These are phyloP conservation scores for Clarias batrachus DNA, from an alignment of 2,113 vertebrate species.

Conservation along the genomic window DNA sequence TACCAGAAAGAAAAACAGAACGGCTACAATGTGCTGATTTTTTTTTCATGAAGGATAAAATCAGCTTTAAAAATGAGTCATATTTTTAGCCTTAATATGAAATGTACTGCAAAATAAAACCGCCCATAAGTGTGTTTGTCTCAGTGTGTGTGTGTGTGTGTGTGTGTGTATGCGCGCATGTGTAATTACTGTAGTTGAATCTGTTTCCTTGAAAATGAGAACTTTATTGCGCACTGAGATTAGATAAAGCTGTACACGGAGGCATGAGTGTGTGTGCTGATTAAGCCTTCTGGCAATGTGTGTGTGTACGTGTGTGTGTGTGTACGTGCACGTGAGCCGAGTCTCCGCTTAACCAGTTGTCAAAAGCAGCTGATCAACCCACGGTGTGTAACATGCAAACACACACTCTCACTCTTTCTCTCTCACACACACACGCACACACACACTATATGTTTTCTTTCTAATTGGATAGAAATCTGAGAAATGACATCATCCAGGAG, in stretches of 20 bases:
- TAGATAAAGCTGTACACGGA: constrained; percentile 54
- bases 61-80: not conserved
- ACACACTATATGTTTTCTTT: not conserved
- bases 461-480: not conserved
- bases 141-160: not conserved
- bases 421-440: not conserved
- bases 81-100: not conserved
- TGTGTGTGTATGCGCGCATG: not conserved
- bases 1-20: not conserved
- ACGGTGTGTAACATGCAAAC: not conserved
- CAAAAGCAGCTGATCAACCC: constrained; percentile 33
- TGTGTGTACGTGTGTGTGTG: constrained; percentile 3
- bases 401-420: constrained; percentile 1
- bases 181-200: not conserved
- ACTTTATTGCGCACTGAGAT: constrained; percentile 53
- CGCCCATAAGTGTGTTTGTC: not conserved
- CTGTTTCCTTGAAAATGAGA: constrained; percentile 34
- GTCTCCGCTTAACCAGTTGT: not conserved
- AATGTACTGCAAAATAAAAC: not conserved
- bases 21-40: not conserved
- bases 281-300: constrained; percentile 44
- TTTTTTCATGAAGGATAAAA: not conserved
- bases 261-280: constrained; percentile 46
- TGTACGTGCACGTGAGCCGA: not conserved
- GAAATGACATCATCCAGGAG: not conserved